Conservation (phyloP, 2,888 invertebrate genomes). For the Perdita meconis region DNA sequence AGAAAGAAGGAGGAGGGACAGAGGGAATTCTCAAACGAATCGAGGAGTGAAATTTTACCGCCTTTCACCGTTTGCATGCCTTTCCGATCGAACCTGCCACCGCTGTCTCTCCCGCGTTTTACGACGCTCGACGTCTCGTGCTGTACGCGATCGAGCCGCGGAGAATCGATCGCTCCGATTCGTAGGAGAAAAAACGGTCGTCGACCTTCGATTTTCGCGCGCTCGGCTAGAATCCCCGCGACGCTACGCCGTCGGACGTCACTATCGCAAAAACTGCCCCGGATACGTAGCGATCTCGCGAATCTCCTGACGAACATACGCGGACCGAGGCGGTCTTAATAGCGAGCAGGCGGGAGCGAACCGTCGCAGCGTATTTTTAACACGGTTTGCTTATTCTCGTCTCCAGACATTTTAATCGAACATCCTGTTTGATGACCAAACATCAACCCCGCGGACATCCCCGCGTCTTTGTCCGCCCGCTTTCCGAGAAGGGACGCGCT, state of each 20-base stretch:
- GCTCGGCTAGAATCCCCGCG: constrained; percentile 1
- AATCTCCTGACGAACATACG: not conserved
- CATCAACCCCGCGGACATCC: constrained; percentile 32
- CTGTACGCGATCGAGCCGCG: not conserved
- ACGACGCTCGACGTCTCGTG: constrained; percentile 8
- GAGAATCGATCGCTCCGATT: constrained; percentile 6
- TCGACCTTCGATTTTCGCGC: constrained; percentile 17
- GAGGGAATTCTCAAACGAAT: constrained; percentile 59
- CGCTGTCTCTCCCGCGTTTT: constrained; percentile 40
- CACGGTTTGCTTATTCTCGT: constrained; percentile 62
- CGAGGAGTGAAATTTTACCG: constrained; percentile 75
- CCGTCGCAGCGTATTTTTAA: constrained; percentile 60
- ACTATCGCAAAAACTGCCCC: constrained; percentile 62
- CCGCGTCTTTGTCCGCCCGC: constrained; percentile 11
- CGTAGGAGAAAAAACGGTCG: constrained; percentile 9
- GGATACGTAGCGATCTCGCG: constrained; percentile 50
- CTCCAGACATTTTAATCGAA: constrained; percentile 69
- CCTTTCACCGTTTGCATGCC: constrained; percentile 76
- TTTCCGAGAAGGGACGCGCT: not conserved
- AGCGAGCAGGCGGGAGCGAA: constrained; percentile 51
- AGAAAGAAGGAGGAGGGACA: constrained; percentile 17
- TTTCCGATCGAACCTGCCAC: constrained; percentile 62
- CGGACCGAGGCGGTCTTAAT: constrained; percentile 18
- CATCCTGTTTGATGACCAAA: constrained; percentile 70
- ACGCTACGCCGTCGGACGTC: constrained; percentile 59